Conservation (phyloP, 1,140 invertebrate species). For the Stenopsyche tienmushanensis region DNA sequence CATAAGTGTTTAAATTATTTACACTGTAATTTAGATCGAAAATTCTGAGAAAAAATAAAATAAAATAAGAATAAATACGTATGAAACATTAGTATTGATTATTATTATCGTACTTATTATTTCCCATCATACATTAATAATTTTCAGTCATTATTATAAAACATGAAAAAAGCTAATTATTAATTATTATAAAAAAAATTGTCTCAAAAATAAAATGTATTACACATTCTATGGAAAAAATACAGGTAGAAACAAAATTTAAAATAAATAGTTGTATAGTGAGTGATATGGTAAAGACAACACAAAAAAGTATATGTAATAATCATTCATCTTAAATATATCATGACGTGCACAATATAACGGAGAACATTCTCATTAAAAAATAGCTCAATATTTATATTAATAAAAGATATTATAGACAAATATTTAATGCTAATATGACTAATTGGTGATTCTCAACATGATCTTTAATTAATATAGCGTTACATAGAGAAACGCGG, state of each 20-base stretch:
- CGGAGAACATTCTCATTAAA: no score
- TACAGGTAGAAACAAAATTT: neutral
- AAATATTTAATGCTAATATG: no score
- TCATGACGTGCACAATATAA: neutral
- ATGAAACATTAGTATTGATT: neutral
- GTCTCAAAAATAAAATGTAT: slow-evolving; percentile 25
- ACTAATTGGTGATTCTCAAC: no score
- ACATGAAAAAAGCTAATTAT: slow-evolving; percentile 39
- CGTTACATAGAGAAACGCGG: no score
- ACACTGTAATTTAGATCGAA: neutral
- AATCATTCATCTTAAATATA: neutral
- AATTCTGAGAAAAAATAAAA: neutral
- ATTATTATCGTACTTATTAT: slow-evolving; percentile 3
- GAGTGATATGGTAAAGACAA: neutral
- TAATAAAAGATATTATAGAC: no score
- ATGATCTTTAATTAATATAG: no score
- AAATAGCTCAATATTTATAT: no score
- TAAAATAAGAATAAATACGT: neutral
- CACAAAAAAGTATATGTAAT: neutral
- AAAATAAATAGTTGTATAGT: neutral
- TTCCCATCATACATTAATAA: slow-evolving; percentile 33
- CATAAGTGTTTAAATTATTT: neutral
- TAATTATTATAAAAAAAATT: slow-evolving; percentile 37
- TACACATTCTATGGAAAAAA: neutral
- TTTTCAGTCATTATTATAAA: slow-evolving; percentile 42